Evolutionary conservation across 2,797 vertebrate genomes (phyloP).

Genomic region (Tokudaia muenninki): DNA sequence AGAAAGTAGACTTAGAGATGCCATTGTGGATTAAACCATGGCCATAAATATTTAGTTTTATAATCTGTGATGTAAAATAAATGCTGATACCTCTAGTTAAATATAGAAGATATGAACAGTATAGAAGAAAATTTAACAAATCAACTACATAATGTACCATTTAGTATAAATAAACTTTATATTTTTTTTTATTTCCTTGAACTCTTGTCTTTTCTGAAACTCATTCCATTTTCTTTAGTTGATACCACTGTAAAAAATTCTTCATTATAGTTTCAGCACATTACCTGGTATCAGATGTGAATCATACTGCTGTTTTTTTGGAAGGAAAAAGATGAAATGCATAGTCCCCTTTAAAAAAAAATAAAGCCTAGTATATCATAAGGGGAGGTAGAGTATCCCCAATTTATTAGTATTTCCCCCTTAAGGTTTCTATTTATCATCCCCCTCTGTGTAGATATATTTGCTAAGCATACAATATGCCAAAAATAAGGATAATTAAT

Average conservation of each 20-base stretch:
- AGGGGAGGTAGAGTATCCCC: not conserved
- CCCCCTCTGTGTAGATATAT: not conserved
- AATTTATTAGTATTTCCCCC: slow-evolving; percentile 9
- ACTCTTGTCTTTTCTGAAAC: not conserved
- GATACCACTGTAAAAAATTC: not conserved
- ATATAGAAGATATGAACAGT: not conserved
- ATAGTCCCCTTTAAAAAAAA: not conserved
- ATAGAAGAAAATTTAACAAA: not conserved
- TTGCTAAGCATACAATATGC: not conserved
- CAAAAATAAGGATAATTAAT: not conserved
- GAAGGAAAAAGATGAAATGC: not conserved
- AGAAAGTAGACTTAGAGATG: not conserved
- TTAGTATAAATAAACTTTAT: not conserved
- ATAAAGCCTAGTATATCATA: not conserved
- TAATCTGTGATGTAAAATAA: slow-evolving; percentile 22
- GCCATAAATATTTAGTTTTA: not conserved
- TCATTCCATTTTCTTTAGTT: not conserved
- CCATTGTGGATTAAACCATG: not conserved
- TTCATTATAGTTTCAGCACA: not conserved
- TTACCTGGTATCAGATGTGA: not conserved
- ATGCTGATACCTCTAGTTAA: not conserved
- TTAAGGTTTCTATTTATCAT: slow-evolving; percentile 28
- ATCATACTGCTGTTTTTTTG: not conserved
- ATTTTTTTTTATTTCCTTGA: not conserved
- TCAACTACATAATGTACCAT: accelerated